These are phyloP conservation scores for Drosophila ficusphila DNA, from an alignment of 1,140 invertebrate genomes.

Conservation along the genomic window DNA sequence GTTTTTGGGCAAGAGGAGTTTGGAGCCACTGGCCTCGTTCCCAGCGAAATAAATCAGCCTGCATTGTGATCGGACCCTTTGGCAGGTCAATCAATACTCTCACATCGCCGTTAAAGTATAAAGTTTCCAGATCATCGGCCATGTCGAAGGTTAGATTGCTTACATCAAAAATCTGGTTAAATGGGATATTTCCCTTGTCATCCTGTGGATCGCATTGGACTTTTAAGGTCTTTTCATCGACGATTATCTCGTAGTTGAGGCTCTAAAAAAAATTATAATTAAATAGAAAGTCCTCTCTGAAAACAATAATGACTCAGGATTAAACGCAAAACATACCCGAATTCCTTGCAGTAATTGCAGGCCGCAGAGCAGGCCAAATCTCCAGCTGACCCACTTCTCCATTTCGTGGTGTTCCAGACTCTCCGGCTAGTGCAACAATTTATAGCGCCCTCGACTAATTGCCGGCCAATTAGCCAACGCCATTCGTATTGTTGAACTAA, in stretches of 20 bases:
- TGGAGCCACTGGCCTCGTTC: slow-evolving; percentile 42
- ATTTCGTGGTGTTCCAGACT: slow-evolving; percentile 1
- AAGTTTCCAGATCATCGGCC: slow-evolving; percentile 34
- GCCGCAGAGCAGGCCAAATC: slow-evolving; percentile 1
- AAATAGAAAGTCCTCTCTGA: too few relatives aligned
- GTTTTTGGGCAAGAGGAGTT: slow-evolving; percentile 16
- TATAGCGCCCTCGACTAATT: slow-evolving; percentile 40
- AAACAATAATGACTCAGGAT: not conserved
- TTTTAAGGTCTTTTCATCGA: slow-evolving; percentile 30
- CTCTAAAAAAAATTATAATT: too few relatives aligned
- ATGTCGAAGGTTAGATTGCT: slow-evolving; percentile 2
- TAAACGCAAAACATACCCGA: not conserved
- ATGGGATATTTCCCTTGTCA: slow-evolving; percentile 2
- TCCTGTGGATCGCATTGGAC: slow-evolving; percentile 23
- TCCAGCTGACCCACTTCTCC: not conserved
- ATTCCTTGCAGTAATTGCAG: not conserved
- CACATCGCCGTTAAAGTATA: slow-evolving; percentile 29
- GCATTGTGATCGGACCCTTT: slow-evolving; percentile 10
- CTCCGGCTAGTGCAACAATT: slow-evolving; percentile 12
- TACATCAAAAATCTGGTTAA: slow-evolving; percentile 33
- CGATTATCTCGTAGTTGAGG: slow-evolving; percentile 30
- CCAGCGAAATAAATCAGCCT: slow-evolving; percentile 36
- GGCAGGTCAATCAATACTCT: slow-evolving; percentile 11
- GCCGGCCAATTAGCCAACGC: slow-evolving; percentile 39
- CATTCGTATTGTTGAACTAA: slow-evolving; percentile 48